These are phyloP conservation scores for Asarcornis scutulata DNA, from an alignment of 2,113 vertebrate species.

Conservation along the genomic window DNA sequence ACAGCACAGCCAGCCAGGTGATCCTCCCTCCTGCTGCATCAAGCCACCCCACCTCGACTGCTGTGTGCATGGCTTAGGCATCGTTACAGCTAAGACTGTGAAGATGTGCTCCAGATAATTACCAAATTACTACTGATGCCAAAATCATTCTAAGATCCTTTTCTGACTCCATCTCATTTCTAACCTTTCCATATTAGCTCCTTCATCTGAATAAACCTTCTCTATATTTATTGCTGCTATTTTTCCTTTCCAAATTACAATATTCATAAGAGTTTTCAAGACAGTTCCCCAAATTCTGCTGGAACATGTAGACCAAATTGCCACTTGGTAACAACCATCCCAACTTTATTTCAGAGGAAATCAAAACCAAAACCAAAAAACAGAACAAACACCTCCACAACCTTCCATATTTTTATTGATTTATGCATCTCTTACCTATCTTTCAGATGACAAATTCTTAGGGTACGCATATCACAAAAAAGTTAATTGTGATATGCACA, in stretches of 20 bases:
- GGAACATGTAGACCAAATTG: not conserved
- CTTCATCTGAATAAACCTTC: not conserved
- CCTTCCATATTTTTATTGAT: not conserved
- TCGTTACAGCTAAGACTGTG: not conserved
- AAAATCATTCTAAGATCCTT: not conserved
- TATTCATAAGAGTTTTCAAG: not conserved
- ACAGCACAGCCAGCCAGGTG: too few species aligned
- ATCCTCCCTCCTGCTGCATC: too few species aligned
- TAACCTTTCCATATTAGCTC: not conserved
- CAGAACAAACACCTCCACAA: not conserved
- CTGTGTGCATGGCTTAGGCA: fast-evolving
- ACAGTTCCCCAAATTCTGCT: not conserved
- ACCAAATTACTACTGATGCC: not conserved
- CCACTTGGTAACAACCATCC: not conserved
- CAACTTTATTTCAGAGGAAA: not conserved
- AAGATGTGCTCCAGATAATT: not conserved
- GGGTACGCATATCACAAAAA: not conserved
- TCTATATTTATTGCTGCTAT: not conserved
- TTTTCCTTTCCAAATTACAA: not conserved
- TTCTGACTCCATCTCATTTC: not conserved
- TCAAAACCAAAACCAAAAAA: not conserved
- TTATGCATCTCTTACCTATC: not conserved
- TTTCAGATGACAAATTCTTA: not conserved
- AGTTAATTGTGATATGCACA: not conserved
- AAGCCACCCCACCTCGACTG: too few species aligned